Evolutionary conservation across 2,888 invertebrate genomes (phyloP), one percentile per base, ranked within the genome.

Genomic region (Yponomeuta plumbellus): DNA sequence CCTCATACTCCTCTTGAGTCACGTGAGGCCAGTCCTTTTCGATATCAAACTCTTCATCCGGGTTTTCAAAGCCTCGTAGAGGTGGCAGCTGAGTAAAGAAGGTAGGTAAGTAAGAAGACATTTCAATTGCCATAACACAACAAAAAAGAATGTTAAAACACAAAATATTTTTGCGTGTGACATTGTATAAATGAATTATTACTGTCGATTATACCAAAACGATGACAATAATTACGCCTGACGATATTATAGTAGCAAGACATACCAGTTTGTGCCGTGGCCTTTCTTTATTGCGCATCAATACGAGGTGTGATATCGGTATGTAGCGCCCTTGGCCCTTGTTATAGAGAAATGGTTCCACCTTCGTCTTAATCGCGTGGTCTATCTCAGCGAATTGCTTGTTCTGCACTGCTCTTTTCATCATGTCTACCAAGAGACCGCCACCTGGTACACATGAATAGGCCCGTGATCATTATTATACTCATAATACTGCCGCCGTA

Each of bases 361-460:
- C 97, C 81, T 97, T 97, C 0, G 96, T 96, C 83, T 96, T 95
- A 67, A 99, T 97, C 0, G 97, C 96, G 81, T 97, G 96, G 84
- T 98, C 98, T 69, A 98, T 93, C 85, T 98, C 97, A 0, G 97
- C 96, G 75, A 94, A 97, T 79, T 97, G 97, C 81, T 97, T 97
- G 72, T 95, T 97, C 78, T 97, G 97, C 1, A 96, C 93, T 0
- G 97, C 97, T 72, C 97, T 92, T 82, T 97, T 97, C 96, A 97
- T 97, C 92, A 98, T 94, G 77, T 98, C 97, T 11, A 98, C 97
- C 26, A 98, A 86, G n/a, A 97, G 92, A 66, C 98, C 99, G 34
- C 97, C 97, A 70, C 98, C 97, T 95, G 70, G 52, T 34, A 34
- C 34, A 10, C 34, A 34, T 34, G 34, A 8, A 34, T 34, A 6